Evolutionary conservation across 1,140 invertebrate genomes (phyloP).

Genomic region (Cylas formicarius): DNA sequence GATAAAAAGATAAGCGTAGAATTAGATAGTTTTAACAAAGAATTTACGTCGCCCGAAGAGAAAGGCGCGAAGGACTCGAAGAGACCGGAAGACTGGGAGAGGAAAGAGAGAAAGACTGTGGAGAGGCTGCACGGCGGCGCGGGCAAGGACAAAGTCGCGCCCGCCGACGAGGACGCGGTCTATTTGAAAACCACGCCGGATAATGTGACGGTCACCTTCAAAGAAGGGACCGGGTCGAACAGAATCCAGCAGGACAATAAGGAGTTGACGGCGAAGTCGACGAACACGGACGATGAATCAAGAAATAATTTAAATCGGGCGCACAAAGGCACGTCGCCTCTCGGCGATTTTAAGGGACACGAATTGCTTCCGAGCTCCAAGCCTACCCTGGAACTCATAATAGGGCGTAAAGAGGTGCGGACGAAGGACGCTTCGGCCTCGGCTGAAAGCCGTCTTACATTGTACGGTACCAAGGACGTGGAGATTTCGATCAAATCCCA

Average conservation of each 20-base stretch:
- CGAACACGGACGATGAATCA: neutral
- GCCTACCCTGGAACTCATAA: constrained; percentile 45
- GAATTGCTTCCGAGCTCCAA: constrained; percentile 20
- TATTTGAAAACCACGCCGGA: constrained; percentile 26
- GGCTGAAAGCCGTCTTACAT: constrained; percentile 45
- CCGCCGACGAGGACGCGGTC: constrained; percentile 25
- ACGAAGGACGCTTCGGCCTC: constrained; percentile 46
- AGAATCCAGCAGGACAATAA: constrained; percentile 4
- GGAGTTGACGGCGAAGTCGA: too few species aligned
- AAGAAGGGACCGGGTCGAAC: constrained; percentile 8
- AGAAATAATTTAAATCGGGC: constrained; percentile 15
- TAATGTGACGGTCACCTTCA: constrained; percentile 25
- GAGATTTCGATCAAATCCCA: constrained; percentile 49
- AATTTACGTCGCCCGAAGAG: constrained; percentile 41
- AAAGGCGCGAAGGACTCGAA: constrained; percentile 45
- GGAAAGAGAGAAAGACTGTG: constrained; percentile 39
- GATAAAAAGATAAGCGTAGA: constrained; percentile 27
- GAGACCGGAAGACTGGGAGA: constrained; percentile 42
- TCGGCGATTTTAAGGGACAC: constrained; percentile 8
- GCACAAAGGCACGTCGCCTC: constrained; percentile 42
- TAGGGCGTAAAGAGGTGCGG: constrained; percentile 46
- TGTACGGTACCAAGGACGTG: constrained; percentile 44
- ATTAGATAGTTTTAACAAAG: constrained; percentile 31
- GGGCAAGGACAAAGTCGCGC: constrained; percentile 36
- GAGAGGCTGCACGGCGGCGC: constrained; percentile 43